Conservation (phyloP, 2,797 vertebrate genomes). For the Pristis pectinata region DNA sequence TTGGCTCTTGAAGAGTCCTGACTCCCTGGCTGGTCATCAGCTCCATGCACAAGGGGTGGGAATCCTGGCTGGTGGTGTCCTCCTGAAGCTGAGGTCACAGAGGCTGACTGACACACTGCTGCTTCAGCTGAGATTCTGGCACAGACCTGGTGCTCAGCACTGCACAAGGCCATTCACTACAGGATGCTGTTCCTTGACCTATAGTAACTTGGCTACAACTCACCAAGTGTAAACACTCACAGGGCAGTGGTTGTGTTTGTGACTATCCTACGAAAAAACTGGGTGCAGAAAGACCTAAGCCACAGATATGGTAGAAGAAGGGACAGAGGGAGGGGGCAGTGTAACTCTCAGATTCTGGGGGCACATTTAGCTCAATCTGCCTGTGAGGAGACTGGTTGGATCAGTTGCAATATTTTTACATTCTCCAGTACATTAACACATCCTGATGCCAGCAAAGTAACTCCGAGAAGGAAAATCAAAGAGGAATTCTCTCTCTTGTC, state of each 20-base stretch:
- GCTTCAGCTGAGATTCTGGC: not conserved
- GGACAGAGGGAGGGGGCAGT: not conserved
- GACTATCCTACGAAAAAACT: not conserved
- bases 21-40: not conserved
- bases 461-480: no score
- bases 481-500: no score
- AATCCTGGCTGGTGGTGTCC: not conserved
- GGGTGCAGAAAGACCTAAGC: not conserved
- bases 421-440: no score
- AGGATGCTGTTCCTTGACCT: not conserved
- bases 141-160: not conserved
- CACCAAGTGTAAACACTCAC: not conserved
- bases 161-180: not conserved
- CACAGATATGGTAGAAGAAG: not conserved
- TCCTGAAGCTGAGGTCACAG: not conserved
- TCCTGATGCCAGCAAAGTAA: no score
- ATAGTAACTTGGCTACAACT: not conserved
- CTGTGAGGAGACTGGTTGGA: no score
- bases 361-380: no score
- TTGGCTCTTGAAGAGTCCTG: not conserved
- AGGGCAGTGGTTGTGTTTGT: not conserved
- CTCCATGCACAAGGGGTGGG: not conserved
- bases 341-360: not conserved
- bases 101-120: not conserved
- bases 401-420: no score